Percentiles rank a stretch among this genome's conserved stretches.
Evolutionary conservation across 2,113 vertebrate species (phyloP).

Genomic region (Oryzias woworae): DNA sequence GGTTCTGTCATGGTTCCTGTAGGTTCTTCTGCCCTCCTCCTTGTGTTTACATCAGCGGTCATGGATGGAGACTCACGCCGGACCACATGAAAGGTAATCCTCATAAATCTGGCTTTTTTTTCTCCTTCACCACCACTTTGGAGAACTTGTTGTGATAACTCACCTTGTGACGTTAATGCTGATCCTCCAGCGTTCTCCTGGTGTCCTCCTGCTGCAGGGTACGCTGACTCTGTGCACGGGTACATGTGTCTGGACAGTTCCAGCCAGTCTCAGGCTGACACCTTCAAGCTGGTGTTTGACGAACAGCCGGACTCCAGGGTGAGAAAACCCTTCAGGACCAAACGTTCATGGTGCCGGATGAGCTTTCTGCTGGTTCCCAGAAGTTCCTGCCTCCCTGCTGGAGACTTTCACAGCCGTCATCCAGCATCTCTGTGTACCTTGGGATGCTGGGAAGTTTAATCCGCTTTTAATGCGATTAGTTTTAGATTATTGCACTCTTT

Average conservation of each 20-base stretch:
- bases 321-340: constrained; percentile 21
- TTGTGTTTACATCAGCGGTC: constrained; percentile 88
- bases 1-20: neutral
- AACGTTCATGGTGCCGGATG: too few relatives aligned
- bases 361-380: too few relatives aligned
- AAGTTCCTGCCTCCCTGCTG: too few relatives aligned
- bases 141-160: too few relatives aligned
- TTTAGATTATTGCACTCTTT: too few relatives aligned
- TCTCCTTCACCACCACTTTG: neutral
- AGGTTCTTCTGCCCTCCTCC: constrained; percentile 98
- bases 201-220: constrained; percentile 67
- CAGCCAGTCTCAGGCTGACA: constrained; percentile 80
- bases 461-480: too few relatives aligned
- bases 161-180: too few relatives aligned
- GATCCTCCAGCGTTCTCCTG: too few relatives aligned
- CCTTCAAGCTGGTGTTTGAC: constrained; percentile 88
- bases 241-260: constrained; percentile 93
- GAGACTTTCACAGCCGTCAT: too few relatives aligned
- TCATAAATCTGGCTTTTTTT: neutral
- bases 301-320: constrained; percentile 85
- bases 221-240: constrained; percentile 79
- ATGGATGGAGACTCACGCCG: constrained; percentile 87
- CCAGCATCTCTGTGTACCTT: too few relatives aligned
- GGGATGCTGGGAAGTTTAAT: too few relatives aligned
- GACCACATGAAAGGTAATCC: constrained; percentile 83